These are phyloP conservation scores for Eristalis intricaria DNA, from an alignment of 2,888 invertebrate genomes.

Conservation along the genomic window DNA sequence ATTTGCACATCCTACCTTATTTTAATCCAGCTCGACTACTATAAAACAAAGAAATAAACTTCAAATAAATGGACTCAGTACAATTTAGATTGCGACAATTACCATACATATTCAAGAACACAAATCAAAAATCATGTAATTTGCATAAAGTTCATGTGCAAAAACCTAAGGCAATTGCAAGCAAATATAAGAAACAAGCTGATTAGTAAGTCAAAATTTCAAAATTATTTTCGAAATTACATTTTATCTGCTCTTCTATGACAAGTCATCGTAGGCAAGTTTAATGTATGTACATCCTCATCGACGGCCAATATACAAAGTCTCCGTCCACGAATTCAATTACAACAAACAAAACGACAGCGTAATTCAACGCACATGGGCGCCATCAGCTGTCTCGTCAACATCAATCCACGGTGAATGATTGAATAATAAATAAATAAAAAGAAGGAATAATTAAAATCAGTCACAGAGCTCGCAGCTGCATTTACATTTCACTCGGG, in stretches of 20 bases:
- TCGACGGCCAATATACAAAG: background rate
- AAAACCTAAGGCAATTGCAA: too few species aligned
- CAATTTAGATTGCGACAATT: too few species aligned
- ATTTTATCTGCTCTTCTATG: background rate
- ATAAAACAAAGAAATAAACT: too few species aligned
- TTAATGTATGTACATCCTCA: background rate
- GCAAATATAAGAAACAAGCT: too few species aligned
- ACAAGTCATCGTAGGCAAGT: background rate
- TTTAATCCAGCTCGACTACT: too few species aligned
- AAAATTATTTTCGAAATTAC: too few species aligned
- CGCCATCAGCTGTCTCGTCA: constrained; percentile 72
- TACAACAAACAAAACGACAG: constrained; percentile 54
- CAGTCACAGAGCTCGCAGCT: constrained; percentile 46
- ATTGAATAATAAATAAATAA: constrained; percentile 70
- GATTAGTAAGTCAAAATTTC: too few species aligned
- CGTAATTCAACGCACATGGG: constrained; percentile 70
- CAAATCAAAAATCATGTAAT: too few species aligned
- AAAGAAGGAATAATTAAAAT: constrained; percentile 65
- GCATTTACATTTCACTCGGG: constrained; percentile 67
- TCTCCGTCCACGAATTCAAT: constrained; percentile 25
- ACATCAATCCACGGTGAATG: constrained; percentile 68
- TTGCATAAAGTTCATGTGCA: too few species aligned
- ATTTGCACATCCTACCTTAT: too few species aligned
- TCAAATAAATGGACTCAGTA: too few species aligned
- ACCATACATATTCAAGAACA: too few species aligned